Percentiles rank a stretch among this genome's conserved stretches.
phyloP scores from a whole-genome alignment of 2,888 invertebrate genomes.

The Drosophila paramelanica region DNA sequence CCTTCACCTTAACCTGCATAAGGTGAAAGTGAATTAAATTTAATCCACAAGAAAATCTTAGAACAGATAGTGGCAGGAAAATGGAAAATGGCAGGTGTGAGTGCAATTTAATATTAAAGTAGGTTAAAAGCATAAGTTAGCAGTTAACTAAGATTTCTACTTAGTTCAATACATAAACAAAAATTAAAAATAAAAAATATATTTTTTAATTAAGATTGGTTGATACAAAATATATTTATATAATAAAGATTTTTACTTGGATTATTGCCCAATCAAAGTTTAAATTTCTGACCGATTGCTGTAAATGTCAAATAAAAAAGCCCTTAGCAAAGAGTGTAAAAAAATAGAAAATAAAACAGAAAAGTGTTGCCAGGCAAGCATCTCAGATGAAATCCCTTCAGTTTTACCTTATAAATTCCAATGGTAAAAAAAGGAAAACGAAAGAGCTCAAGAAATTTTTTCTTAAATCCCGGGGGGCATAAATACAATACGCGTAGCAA shows the following conservation, averaged over 20 bases:
- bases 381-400: constrained; percentile 33
- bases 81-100: too few species aligned
- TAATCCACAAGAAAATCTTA: background rate
- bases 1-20: constrained; percentile 8
- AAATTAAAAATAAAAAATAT: too few species aligned
- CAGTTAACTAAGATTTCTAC: background rate
- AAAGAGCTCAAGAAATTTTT: constrained; percentile 11
- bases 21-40: background rate
- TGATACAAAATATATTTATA: too few species aligned
- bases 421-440: constrained; percentile 15
- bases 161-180: too few species aligned
- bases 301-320: constrained; percentile 32
- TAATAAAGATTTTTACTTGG: too few species aligned
- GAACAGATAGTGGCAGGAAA: background rate
- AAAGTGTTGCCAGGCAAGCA: constrained; percentile 51
- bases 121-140: background rate
- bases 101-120: background rate
- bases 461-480: constrained; percentile 38
- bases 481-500: constrained; percentile 18
- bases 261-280: background rate
- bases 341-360: constrained; percentile 36
- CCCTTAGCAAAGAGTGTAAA: background rate
- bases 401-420: constrained; percentile 30
- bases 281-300: background rate
- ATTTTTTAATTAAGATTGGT: too few species aligned